Percentiles rank a stretch among this genome's conserved stretches.
These are phyloP conservation scores for Micromys minutus DNA, from an alignment of 2,113 vertebrate genomes.

Conservation along the genomic window DNA sequence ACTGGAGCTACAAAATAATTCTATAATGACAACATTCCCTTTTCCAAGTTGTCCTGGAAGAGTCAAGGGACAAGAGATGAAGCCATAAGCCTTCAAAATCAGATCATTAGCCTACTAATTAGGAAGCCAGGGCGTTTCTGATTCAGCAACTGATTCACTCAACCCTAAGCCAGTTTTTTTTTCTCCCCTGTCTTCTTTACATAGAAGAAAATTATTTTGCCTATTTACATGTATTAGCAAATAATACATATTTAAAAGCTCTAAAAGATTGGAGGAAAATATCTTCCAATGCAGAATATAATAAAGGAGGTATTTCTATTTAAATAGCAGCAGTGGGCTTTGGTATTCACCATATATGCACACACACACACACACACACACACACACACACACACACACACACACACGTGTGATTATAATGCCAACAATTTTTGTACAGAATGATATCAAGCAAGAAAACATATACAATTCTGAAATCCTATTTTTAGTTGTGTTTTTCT, in stretches of 20 bases:
- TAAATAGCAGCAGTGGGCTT: slow-evolving; percentile 11
- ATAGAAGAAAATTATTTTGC: not conserved
- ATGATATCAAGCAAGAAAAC: not conserved
- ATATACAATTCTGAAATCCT: not conserved
- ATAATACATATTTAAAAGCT: slow-evolving; percentile 30
- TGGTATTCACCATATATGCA: not conserved
- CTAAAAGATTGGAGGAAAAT: not conserved
- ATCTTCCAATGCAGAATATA: slow-evolving; percentile 7
- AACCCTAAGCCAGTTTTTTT: not conserved
- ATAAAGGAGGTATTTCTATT: not conserved
- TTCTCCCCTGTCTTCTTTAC: not conserved
- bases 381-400: too few relatives aligned
- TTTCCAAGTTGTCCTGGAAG: not conserved
- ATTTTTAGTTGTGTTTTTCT: slow-evolving; percentile 6
- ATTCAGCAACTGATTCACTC: not conserved
- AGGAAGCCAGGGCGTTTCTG: slow-evolving; percentile 23
- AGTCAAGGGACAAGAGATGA: not conserved
- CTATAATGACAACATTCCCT: not conserved
- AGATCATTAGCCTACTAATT: not conserved
- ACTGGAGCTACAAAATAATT: not conserved
- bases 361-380: too few relatives aligned
- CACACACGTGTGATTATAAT: not conserved
- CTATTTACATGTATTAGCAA: not conserved
- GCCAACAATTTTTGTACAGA: not conserved
- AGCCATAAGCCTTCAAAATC: not conserved